These are phyloP conservation scores for Apaloderma vittatum DNA, from an alignment of 2,113 vertebrate species.

Conservation along the genomic window DNA sequence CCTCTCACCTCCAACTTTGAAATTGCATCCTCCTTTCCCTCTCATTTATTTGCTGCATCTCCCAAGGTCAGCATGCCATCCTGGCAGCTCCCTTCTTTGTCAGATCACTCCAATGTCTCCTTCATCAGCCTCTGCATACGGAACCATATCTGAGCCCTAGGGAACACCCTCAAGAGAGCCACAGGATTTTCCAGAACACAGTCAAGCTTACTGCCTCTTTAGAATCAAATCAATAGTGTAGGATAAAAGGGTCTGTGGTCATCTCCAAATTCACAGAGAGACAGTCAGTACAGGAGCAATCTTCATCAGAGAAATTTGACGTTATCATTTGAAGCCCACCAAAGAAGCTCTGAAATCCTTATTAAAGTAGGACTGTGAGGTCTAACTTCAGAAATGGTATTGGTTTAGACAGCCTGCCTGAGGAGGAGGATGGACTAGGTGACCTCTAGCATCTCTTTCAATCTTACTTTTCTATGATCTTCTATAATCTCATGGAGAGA, in stretches of 20 bases:
- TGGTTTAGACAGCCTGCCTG: neutral
- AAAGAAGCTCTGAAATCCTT: neutral
- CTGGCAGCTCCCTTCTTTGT: neutral
- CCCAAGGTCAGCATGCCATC: neutral
- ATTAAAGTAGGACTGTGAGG: neutral
- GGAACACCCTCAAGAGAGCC: neutral
- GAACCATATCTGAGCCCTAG: neutral
- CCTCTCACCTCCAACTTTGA: neutral
- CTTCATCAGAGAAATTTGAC: neutral
- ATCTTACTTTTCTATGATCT: neutral
- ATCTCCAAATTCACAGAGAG: neutral
- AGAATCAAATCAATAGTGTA: neutral
- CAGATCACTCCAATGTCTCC: neutral
- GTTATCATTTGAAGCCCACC: accelerated
- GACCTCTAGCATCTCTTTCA: neutral
- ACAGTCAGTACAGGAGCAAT: neutral
- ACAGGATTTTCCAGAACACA: neutral
- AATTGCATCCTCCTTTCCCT: neutral
- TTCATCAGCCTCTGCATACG: neutral
- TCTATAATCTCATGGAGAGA: neutral
- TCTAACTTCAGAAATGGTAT: neutral
- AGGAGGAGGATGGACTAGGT: neutral
- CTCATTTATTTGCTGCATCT: neutral
- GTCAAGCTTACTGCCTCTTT: neutral
- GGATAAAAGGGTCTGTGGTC: neutral